These are phyloP conservation scores for Synanthedon vespiformis DNA, from an alignment of 2,888 invertebrate genomes.

Conservation along the genomic window DNA sequence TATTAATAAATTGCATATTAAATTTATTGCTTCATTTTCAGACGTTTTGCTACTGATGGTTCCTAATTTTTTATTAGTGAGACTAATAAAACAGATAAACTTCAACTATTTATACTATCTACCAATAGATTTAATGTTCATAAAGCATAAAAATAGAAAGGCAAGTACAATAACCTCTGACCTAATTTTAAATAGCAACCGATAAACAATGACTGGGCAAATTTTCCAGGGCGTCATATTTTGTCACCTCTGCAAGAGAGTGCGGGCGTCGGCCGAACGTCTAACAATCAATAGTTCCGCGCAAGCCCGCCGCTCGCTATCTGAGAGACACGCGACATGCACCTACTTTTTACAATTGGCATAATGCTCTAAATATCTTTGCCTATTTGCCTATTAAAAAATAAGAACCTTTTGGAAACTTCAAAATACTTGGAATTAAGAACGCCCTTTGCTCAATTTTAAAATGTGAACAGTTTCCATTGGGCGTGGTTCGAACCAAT, in stretches of 20 bases:
- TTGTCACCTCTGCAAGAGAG: too few relatives aligned
- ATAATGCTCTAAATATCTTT: slow-evolving; percentile 1
- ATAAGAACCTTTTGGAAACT: background rate
- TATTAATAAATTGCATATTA: too few relatives aligned
- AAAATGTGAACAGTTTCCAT: slow-evolving; percentile 1
- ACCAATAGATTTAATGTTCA: too few relatives aligned
- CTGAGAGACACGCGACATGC: background rate
- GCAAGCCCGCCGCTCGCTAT: slow-evolving; percentile 28
- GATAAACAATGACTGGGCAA: background rate
- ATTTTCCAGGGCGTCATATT: slow-evolving; percentile 11
- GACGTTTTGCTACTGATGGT: background rate
- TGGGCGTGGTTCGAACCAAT: slow-evolving; percentile 54
- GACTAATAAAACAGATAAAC: too few relatives aligned
- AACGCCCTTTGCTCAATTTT: slow-evolving; percentile 3
- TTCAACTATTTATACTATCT: too few relatives aligned
- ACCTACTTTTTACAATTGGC: slow-evolving; percentile 3
- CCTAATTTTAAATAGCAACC: background rate
- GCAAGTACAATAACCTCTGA: too few relatives aligned
- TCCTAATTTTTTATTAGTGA: background rate
- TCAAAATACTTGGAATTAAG: slow-evolving; percentile 9
- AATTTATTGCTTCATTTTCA: too few relatives aligned
- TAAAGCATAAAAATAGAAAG: too few relatives aligned
- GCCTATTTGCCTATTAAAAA: background rate
- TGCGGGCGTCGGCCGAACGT: slow-evolving; percentile 27
- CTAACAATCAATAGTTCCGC: slow-evolving; percentile 53